Evolutionary conservation across 2,113 vertebrate species (phyloP).

Genomic region (Delphinapterus leucas): DNA sequence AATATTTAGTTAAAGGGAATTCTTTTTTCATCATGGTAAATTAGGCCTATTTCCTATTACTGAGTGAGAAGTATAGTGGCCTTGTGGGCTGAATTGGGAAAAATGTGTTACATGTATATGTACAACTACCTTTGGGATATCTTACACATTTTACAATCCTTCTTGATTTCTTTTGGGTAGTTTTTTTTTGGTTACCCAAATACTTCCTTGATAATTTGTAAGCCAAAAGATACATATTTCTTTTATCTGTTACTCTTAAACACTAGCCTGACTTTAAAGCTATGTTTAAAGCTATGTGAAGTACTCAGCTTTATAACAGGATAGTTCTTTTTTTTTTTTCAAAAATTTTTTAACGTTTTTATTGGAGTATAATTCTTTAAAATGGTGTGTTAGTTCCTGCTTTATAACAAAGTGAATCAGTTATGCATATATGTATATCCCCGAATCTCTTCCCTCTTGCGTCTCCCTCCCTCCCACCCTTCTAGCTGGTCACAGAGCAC

Average conservation of each 20-base stretch:
- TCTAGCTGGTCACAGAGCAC: too few species aligned
- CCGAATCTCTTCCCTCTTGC: too few species aligned
- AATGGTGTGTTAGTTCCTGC: too few species aligned
- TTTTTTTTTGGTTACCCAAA: neutral
- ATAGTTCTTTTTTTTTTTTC: neutral
- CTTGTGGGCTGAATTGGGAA: neutral
- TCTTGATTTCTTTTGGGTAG: neutral
- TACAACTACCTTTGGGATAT: neutral
- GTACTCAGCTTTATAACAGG: neutral
- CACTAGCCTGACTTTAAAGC: neutral
- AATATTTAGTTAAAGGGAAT: conserved; percentile 53
- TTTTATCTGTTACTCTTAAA: neutral
- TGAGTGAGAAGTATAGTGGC: neutral
- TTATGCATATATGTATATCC: too few species aligned
- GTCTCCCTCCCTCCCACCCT: too few species aligned
- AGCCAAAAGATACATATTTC: neutral
- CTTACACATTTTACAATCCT: neutral
- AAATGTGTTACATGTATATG: neutral
- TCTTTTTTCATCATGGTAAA: conserved; percentile 26
- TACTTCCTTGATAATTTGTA: conserved; percentile 36
- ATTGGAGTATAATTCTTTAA: too few species aligned
- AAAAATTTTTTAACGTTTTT: too few species aligned
- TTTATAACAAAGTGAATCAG: too few species aligned
- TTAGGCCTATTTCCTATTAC: conserved; percentile 7
- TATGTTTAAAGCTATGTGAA: neutral